phyloP scores from a whole-genome alignment of 2,113 vertebrate species.

The Asarcornis scutulata region DNA sequence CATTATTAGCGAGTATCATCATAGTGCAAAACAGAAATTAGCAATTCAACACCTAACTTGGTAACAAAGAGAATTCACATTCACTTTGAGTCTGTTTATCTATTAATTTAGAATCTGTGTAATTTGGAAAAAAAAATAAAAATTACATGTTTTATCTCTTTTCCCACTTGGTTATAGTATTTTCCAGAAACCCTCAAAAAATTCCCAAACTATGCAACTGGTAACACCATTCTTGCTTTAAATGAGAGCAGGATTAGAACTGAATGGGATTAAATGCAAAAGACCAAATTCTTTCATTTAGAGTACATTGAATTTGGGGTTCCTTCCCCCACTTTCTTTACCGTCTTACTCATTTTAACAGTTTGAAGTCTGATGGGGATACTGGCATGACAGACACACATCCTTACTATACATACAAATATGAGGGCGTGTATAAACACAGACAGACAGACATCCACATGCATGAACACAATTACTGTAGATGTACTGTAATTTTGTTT shows the following conservation, averaged over 20 bases:
- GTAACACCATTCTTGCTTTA: not conserved
- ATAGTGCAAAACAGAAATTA: not conserved
- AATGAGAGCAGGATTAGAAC: not conserved
- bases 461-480: not conserved
- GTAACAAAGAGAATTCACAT: not conserved
- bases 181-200: not conserved
- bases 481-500: not conserved
- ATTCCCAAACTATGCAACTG: not conserved
- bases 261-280: not conserved
- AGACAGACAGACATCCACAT: not conserved
- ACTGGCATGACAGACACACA: not conserved
- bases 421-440: not conserved
- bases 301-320: not conserved
- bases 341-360: not conserved
- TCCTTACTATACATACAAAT: not conserved
- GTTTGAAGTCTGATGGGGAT: not conserved
- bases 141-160: not conserved
- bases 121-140: not conserved
- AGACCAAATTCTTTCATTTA: not conserved
- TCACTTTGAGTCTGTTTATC: not conserved
- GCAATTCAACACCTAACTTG: not conserved
- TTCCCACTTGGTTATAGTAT: not conserved
- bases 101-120: not conserved
- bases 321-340: not conserved
- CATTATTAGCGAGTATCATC: slow-evolving; percentile 4